phyloP scores from a whole-genome alignment of 2,888 invertebrate genomes.

The Eudemis profundana region DNA sequence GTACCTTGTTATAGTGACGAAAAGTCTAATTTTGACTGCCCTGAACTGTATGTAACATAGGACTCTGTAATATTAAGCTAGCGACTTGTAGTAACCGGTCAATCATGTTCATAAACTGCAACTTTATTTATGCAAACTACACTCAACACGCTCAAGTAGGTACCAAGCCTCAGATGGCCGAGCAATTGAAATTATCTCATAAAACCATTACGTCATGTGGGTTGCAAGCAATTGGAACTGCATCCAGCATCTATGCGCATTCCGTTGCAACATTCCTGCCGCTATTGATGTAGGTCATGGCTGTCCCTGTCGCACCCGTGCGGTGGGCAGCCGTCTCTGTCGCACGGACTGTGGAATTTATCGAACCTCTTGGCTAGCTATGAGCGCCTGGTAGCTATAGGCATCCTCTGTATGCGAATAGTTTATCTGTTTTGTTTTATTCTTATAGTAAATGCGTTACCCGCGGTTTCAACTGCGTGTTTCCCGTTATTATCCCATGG shows the following conservation, averaged over 20 bases:
- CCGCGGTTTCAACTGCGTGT: too few relatives aligned
- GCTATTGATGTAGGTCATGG: constrained; percentile 34
- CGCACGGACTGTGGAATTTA: constrained; percentile 27
- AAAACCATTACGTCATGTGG: constrained; percentile 26
- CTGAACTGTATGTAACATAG: too few relatives aligned
- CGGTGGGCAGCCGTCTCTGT: not conserved
- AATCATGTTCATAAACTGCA: not conserved
- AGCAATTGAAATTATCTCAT: constrained; percentile 27
- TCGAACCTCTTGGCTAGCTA: constrained; percentile 27
- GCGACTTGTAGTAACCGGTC: too few relatives aligned
- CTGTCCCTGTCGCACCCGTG: constrained; percentile 26
- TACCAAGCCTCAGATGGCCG: constrained; percentile 8
- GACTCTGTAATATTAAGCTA: too few relatives aligned
- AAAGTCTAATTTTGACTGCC: too few relatives aligned
- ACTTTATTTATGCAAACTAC: not conserved
- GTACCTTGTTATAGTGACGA: too few relatives aligned
- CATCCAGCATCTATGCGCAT: constrained; percentile 29
- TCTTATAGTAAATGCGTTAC: not conserved
- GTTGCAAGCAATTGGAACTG: constrained; percentile 29
- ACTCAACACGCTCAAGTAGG: constrained; percentile 12
- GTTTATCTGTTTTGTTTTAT: not conserved
- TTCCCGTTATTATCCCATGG: too few relatives aligned
- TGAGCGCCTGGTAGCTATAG: constrained; percentile 26
- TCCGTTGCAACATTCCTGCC: constrained; percentile 25
- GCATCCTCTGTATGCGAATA: constrained; percentile 6